Conservation (phyloP, 1,140 invertebrate genomes). For the Pollicipes pollicipes region DNA sequence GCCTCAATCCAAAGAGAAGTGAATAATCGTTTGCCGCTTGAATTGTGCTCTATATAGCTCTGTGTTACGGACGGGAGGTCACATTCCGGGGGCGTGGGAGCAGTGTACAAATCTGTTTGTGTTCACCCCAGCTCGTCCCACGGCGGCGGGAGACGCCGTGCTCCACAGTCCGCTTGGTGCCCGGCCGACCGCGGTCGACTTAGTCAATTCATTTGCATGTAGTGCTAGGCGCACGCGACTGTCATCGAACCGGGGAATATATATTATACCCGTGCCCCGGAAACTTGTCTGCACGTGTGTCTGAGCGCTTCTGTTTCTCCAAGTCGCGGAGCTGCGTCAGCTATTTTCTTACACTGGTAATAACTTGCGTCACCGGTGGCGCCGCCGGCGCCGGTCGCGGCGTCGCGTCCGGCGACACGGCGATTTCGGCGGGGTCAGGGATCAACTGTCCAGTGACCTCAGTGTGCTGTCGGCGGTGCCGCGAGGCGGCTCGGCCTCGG, state of each 20-base stretch:
- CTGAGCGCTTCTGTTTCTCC: too few species aligned
- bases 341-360: neutral
- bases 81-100: neutral
- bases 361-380: neutral
- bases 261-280: neutral
- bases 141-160: too few species aligned
- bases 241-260: neutral
- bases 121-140: neutral
- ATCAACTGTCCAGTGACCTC: too few species aligned
- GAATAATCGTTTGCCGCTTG: neutral
- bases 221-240: neutral
- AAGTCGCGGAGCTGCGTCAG: too few species aligned
- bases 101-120: neutral
- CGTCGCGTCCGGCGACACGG: neutral
- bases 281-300: neutral
- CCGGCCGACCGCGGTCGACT: neutral
- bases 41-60: neutral
- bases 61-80: neutral
- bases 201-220: slow-evolving; percentile 2
- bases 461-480: too few species aligned
- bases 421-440: too few species aligned
- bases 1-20: neutral
- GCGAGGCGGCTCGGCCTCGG: too few species aligned
- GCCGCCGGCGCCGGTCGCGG: too few species aligned
- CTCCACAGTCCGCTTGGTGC: neutral